A percentile compares a stretch with the other conserved stretches of the same genome.
These are phyloP conservation scores for Eucriotettix oculatus DNA, from an alignment of 2,888 invertebrate genomes.

Conservation along the genomic window DNA sequence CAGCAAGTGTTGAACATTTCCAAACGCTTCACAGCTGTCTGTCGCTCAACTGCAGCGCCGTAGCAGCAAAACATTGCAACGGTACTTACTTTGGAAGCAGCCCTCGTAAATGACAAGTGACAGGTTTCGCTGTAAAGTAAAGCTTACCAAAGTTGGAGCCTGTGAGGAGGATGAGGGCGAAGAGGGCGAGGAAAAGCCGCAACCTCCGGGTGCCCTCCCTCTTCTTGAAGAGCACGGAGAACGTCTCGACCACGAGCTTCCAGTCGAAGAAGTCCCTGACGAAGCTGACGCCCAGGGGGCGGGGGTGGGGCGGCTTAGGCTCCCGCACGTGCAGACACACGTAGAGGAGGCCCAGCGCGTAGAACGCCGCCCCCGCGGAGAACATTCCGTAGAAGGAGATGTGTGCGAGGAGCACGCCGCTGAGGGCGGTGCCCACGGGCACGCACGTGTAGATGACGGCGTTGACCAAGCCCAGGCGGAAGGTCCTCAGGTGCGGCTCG, in stretches of 20 bases:
- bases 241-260: not conserved
- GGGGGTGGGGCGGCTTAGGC: not conserved
- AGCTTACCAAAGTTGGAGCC: conserved; percentile 2
- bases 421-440: conserved; percentile 36
- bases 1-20: no score
- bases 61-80: no score
- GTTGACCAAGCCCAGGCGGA: conserved; percentile 33
- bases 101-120: no score
- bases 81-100: no score
- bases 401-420: conserved; percentile 30
- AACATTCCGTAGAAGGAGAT: conserved; percentile 35
- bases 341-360: conserved; percentile 30
- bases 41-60: no score
- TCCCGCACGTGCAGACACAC: conserved; percentile 29
- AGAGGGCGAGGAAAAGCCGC: not conserved
- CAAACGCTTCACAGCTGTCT: no score
- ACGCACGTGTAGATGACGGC: conserved; percentile 39
- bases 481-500: conserved; percentile 33
- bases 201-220: not conserved
- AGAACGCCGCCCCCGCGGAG: conserved; percentile 26
- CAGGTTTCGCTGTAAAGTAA: no score
- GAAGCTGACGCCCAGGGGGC: not conserved
- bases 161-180: not conserved
- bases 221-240: not conserved
- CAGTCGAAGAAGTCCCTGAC: not conserved